Base-by-base conservation (phyloP, 2,113 vertebrate genomes). In the Plotosus lineatus region DNA sequence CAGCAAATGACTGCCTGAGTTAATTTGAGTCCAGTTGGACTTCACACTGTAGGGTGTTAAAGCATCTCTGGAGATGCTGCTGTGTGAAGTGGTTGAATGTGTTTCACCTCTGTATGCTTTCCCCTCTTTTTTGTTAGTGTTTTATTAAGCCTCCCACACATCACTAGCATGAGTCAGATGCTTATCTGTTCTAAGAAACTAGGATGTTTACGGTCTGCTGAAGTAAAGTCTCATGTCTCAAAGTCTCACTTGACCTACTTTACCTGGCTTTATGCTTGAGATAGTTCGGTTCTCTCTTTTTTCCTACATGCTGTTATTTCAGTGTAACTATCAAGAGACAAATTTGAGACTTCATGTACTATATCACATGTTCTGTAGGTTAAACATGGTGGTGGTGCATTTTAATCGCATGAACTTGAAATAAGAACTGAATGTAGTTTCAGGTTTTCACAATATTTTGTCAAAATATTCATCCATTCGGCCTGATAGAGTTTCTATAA, bases 131-230 rank as follows among this genome's bases (percentile, higher is more conserved):
- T 95, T 96, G 87, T 90, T 86, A 89, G 88, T 8, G 36, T 55
- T 56, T 10, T 56, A n/a, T 60, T 31, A 85, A 85, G 91, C 88
- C 84, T 94, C 93, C 94, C 93, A 93, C 94, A 55, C 93, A 87
- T 87, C 86, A 19, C 80, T 90, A 90, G 94, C 88, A 89, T 84
- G 76, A 82, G 40, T 82, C 88, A 87, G 90, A 44, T 26, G 6
- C 28, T 63, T 28, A 63, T 51, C 42, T 77, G 42, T 36, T 55
- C 63, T 40, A 28, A 42, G 33, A 42, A 51, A 44, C 1, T 33
- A 60, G 48, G 48, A 36, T 40, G 73, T 19, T 36, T 17, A 1
- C 0, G 7, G 15, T 11, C 10, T n/a, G 17, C 9, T 53, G 17
- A 53, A 40, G 36, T 21, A 6, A 40, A 66, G 19, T n/a, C n/a